Percentiles rank a stretch among this genome's conserved stretches.
Conservation (phyloP, 2,113 vertebrate genomes). For the Oreochromis aureus region DNA sequence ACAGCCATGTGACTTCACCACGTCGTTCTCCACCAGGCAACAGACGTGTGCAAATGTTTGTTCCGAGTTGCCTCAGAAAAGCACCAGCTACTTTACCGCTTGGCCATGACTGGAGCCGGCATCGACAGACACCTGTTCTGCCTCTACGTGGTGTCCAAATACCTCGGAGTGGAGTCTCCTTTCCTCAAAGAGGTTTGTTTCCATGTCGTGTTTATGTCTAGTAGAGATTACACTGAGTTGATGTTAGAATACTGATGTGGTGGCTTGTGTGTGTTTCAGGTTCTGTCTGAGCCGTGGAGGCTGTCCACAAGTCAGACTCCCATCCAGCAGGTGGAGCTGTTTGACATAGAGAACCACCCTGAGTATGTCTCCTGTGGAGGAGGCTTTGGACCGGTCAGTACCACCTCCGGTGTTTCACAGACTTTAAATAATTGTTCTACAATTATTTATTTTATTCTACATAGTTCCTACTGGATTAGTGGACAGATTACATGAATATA, state of each 20-base stretch:
- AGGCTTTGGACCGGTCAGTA: slow-evolving; percentile 88
- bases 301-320: slow-evolving; percentile 87
- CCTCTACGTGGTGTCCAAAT: slow-evolving; percentile 81
- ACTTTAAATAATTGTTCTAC: not conserved
- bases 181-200: slow-evolving; percentile 76
- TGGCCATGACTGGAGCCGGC: slow-evolving; percentile 81
- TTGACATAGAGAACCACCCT: slow-evolving; percentile 80
- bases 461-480: not conserved
- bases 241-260: not conserved
- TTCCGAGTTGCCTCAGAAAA: slow-evolving; percentile 75
- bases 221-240: not conserved
- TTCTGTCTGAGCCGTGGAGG: slow-evolving; percentile 82
- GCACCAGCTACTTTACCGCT: slow-evolving; percentile 79
- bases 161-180: slow-evolving; percentile 76
- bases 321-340: slow-evolving; percentile 80
- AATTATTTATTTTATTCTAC: not conserved
- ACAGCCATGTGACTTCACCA: not conserved
- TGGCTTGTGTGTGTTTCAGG: slow-evolving; percentile 59
- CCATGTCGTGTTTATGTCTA: not conserved
- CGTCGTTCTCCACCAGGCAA: slow-evolving; percentile 50
- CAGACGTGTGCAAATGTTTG: slow-evolving; percentile 72
- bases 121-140: slow-evolving; percentile 86
- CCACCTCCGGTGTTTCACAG: not conserved
- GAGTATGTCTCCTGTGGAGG: slow-evolving; percentile 86
- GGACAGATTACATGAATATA: not conserved